A percentile compares a stretch with the other conserved stretches of the same genome.
phyloP scores from a whole-genome alignment of 2,113 vertebrate species.

The Rhagologus leucostigma region DNA sequence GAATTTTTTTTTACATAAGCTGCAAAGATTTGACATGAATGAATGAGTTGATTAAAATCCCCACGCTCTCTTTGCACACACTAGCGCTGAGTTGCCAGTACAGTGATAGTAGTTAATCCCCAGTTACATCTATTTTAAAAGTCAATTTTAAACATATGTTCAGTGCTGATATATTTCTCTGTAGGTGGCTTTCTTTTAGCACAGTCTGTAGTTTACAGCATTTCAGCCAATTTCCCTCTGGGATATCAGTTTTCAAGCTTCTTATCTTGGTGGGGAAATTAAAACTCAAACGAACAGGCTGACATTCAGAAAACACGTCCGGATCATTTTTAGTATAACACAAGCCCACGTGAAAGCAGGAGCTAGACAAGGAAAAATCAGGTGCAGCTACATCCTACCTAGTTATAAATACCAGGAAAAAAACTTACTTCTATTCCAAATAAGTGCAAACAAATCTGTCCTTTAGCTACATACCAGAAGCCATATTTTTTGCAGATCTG shows the following conservation, averaged over 20 bases:
- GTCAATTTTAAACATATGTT: conserved; percentile 54
- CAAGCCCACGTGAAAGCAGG: background rate
- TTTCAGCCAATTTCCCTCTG: conserved; percentile 44
- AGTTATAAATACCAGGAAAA: background rate
- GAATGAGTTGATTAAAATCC: conserved; percentile 23
- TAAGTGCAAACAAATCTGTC: background rate
- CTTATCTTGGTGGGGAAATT: conserved; percentile 25
- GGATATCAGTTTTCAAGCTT: conserved; percentile 46
- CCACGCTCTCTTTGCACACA: background rate
- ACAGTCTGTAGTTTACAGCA: background rate
- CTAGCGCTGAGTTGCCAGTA: background rate
- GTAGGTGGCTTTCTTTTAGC: conserved; percentile 12
- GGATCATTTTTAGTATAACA: background rate
- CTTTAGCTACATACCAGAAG: background rate
- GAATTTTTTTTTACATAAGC: background rate
- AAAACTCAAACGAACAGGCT: background rate
- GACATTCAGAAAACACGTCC: conserved; percentile 14
- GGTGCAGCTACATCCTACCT: background rate
- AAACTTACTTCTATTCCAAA: background rate
- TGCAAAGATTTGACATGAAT: conserved; percentile 35
- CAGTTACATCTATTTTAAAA: conserved; percentile 52
- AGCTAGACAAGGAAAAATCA: background rate
- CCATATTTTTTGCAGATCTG: background rate
- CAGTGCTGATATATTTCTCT: conserved; percentile 29
- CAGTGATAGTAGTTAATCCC: conserved; percentile 19